Evolutionary conservation across 2,113 vertebrate species (phyloP), one percentile per base, ranked within the genome.

Genomic region (Pelodiscus sinensis): DNA sequence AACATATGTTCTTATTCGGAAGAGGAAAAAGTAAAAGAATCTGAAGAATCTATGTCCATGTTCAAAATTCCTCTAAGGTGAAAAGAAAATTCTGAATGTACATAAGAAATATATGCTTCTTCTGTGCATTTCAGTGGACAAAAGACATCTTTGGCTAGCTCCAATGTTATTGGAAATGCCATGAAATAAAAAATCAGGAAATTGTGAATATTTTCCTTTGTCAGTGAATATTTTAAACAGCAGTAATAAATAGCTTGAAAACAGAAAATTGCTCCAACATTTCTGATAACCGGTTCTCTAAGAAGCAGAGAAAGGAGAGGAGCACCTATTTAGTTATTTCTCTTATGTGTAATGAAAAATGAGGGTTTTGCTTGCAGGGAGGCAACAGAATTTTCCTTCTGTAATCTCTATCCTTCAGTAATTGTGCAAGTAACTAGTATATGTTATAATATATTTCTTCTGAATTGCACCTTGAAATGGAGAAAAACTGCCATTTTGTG

Each of bases 61-160:
- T 73, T 89, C 73, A 54, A 97, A 94, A 85, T 81, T 83, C 54
- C 14, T 89, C 1, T 9, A 81, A 92, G 24, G 51, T 86, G 57
- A 90, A n/a, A 79, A 57, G n/a, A 77, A 44, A 79, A 84, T 16
- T 73, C 25, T 85, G 73, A 75, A 68, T 51, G 91, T 96, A 93
- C 79, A 80, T 8, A 93, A 81, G 44, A 44, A 91, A 55, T 11
- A 24, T 18, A 85, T 29, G 80, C 4, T 84, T 81, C 94, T 92
- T 91, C 97, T 94, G 56, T 83, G 8, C 58, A 44, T 50, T 94
- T 94, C 93, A 90, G 86, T 56, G 75, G 2, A 86, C 62, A 94
- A 71, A 97, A 77, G 44, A 51, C 86, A 19, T 60, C 79, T 82
- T 84, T 85, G 21, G 86, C 62, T 85, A 31, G 71, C 77, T 92